Base-by-base conservation (phyloP, 1,140 invertebrate species). In the Melipona quadrifasciata region DNA sequence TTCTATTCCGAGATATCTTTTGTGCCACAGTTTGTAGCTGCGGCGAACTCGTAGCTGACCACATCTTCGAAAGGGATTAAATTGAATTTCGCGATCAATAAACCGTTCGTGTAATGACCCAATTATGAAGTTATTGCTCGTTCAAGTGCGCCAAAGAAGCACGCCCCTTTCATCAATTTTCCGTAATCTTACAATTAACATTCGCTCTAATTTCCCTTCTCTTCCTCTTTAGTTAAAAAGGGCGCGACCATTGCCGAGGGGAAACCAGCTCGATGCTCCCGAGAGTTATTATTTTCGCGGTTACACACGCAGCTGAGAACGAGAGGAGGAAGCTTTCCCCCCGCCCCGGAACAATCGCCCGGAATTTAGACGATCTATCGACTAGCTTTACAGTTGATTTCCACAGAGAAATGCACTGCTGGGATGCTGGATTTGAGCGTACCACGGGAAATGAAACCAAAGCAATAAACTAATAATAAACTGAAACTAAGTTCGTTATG, bases 71-170 rank as follows among this genome's bases (percentile, higher is more conserved):
- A 70, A 72, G 68, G 67, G 77, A 86, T 89, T 84, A 79, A 89
- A 76, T 84, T 89, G 74, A 89, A 89, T 88, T 55, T 73, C 74
- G 58, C 84, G 87, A 89, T 89, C 88, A 70, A 89, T 89, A 84
- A 81, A 82, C 31, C 72, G 64, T 81, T 80, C 81, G 65, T 61
- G 80, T 89, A 89, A 89, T 77, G 87, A 86, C 85, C 87, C 70
- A 89, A 89, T 89, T 89, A 89, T 87, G 76, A 86, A 89, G 78
- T 89, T 89, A 89, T 89, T 81, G 84, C 51, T 64, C 61, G 55
- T 27, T 79, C 55, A 68, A 79, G 73, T 71, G 73, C n/a, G 61
- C 21, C 16, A 64, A 68, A 80, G 80, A 72, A 80, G 31, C 39
- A n/a, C 67, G 57, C 34, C 64, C 14, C 21, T 12, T 47, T 64